Conservation (phyloP, 2,797 vertebrate genomes). For the Mormyrops attenuatus region DNA sequence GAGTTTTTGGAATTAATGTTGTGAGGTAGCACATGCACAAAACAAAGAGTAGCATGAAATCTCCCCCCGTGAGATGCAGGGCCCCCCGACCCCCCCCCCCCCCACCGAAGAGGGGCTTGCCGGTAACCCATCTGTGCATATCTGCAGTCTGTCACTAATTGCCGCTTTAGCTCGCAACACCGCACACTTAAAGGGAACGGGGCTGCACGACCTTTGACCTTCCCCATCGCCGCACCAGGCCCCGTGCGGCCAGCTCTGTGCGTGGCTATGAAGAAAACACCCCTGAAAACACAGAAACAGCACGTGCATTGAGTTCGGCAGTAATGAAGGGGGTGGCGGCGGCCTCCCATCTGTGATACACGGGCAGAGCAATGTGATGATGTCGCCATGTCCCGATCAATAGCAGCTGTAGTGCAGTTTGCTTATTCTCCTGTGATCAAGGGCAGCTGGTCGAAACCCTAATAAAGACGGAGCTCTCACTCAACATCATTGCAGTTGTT, state of each 20-base stretch:
- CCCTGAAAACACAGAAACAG: background rate
- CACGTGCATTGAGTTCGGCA: background rate
- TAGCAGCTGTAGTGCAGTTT: background rate
- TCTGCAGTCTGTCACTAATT: constrained; percentile 14
- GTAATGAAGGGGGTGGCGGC: background rate
- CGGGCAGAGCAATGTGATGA: background rate
- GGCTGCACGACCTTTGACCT: background rate
- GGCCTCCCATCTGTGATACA: background rate
- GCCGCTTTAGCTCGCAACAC: background rate
- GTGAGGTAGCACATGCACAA: background rate
- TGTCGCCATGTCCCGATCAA: background rate
- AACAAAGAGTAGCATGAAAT: background rate
- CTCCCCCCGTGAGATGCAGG: background rate
- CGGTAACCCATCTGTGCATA: constrained; percentile 13
- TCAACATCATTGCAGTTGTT: background rate
- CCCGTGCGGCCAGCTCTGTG: background rate
- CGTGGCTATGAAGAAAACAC: background rate
- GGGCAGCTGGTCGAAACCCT: background rate
- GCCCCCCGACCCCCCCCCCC: background rate
- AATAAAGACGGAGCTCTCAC: background rate
- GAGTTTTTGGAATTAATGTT: background rate
- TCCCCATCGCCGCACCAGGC: background rate
- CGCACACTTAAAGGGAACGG: background rate
- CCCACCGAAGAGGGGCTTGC: background rate
- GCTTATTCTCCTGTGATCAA: background rate